phyloP scores from a whole-genome alignment of 2,797 vertebrate genomes.

The Manis pentadactyla region DNA sequence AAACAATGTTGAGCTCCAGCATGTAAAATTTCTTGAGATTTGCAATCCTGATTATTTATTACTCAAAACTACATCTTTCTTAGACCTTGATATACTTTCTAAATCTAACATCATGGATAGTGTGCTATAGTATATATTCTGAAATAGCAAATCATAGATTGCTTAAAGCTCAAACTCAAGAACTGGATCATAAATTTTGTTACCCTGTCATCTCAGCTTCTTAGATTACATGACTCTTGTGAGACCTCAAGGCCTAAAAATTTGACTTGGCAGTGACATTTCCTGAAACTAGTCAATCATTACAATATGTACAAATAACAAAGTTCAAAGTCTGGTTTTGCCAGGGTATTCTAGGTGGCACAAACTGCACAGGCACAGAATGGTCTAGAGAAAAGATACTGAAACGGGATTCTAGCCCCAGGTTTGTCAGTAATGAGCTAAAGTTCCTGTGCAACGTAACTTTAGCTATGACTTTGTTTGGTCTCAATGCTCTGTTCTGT shows the following conservation, averaged over 20 bases:
- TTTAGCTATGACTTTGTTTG: not conserved
- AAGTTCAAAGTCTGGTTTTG: not conserved
- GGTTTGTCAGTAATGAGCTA: not conserved
- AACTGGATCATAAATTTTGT: not conserved
- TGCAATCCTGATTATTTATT: not conserved
- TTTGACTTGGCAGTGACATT: not conserved
- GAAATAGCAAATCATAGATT: not conserved
- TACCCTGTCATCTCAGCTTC: not conserved
- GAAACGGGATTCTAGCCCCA: not conserved
- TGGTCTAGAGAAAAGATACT: not conserved
- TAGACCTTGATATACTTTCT: not conserved
- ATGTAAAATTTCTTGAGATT: not conserved
- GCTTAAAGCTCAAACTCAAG: not conserved
- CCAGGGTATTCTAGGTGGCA: not conserved
- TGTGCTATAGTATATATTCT: not conserved
- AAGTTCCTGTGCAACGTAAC: not conserved
- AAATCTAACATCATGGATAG: not conserved
- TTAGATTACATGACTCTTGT: not conserved
- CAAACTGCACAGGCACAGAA: not conserved
- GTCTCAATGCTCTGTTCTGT: not conserved
- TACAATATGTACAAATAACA: not conserved
- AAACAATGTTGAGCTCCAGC: not conserved
- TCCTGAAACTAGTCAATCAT: not conserved
- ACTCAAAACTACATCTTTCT: not conserved
- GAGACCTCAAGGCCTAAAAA: not conserved